Conservation (phyloP, 2,888 invertebrate species). For the Brachynemurus nebulosus region DNA sequence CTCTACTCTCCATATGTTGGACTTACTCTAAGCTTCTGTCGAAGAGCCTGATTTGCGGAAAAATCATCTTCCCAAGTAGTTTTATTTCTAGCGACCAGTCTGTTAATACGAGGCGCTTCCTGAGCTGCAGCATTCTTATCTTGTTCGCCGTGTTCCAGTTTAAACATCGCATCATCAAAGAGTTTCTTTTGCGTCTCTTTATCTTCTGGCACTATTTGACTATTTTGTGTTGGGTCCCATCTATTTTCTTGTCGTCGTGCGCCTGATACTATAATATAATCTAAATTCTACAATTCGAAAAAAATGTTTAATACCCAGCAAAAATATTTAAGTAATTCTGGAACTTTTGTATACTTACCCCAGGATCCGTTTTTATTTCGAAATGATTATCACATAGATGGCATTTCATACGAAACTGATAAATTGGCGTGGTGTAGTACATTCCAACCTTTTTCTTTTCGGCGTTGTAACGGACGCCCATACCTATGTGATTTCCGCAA, state of each 20-base stretch:
- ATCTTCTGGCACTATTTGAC: constrained; percentile 83
- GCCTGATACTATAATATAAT: constrained; percentile 90
- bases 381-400: constrained; percentile 95
- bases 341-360: constrained; percentile 40
- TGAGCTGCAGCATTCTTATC: constrained; percentile 58
- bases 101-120: constrained; percentile 57
- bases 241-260: constrained; percentile 93
- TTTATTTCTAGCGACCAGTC: constrained; percentile 65
- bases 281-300: constrained; percentile 62
- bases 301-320: not conserved
- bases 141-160: constrained; percentile 79
- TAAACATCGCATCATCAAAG: constrained; percentile 96
- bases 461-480: constrained; percentile 97
- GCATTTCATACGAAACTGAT: constrained; percentile 98
- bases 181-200: constrained; percentile 79
- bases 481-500: constrained; percentile 95
- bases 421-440: constrained; percentile 96
- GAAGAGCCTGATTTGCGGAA: constrained; percentile 70
- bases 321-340: constrained; percentile 2
- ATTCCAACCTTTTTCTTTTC: constrained; percentile 90
- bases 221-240: constrained; percentile 96
- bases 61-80: constrained; percentile 86
- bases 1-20: not conserved
- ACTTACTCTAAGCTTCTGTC: constrained; percentile 74
- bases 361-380: constrained; percentile 97